phyloP scores from a whole-genome alignment of 2,888 invertebrate genomes.

The Clistopyga incitator region DNA sequence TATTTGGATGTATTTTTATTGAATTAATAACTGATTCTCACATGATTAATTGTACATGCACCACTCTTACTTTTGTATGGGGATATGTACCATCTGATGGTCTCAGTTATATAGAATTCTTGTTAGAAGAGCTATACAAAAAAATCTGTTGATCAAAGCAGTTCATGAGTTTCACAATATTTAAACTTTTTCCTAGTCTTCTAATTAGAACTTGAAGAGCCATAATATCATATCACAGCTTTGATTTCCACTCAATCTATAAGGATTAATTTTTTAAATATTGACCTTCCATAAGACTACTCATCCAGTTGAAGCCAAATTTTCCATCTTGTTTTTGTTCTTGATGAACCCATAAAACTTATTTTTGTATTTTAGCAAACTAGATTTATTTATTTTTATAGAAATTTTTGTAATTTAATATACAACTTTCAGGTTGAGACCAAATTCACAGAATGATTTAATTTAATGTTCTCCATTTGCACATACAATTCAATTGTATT shows the following conservation, averaged over 20 bases:
- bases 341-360: no score
- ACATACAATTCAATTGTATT: neutral
- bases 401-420: conserved; percentile 34
- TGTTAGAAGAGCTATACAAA: neutral
- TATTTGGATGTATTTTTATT: neutral
- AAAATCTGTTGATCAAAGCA: neutral
- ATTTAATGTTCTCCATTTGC: neutral
- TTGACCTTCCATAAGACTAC: neutral
- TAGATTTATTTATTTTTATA: neutral
- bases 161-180: no score
- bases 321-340: neutral
- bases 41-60: conserved; percentile 83
- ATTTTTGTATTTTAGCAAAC: no score
- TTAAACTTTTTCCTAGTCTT: neutral
- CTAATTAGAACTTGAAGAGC: neutral
- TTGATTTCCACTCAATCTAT: no score
- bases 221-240: no score
- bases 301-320: neutral
- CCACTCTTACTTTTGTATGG: conserved; percentile 81
- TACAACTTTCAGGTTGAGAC: conserved; percentile 1
- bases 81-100: conserved; percentile 76
- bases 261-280: no score
- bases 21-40: conserved; percentile 32
- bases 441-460: conserved; percentile 42
- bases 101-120: conserved; percentile 38